phyloP scores from a whole-genome alignment of 2,113 vertebrate genomes.

The Archilochus colubris region DNA sequence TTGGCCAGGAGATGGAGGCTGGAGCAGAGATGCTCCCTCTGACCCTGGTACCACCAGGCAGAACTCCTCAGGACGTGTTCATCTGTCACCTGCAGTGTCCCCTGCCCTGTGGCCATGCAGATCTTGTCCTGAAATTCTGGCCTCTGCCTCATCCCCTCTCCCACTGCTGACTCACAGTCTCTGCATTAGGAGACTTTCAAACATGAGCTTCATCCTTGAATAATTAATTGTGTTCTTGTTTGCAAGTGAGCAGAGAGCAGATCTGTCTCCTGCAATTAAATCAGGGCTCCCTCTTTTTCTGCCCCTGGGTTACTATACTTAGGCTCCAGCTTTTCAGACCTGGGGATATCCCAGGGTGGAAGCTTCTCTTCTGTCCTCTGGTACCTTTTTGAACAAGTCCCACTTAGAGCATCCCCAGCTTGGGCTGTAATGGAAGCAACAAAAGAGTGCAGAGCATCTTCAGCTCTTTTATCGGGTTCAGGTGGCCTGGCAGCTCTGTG shows the following conservation, averaged over 20 bases:
- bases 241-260: background rate
- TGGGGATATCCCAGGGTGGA: background rate
- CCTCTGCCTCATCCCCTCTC: background rate
- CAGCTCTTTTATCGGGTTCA: fast-evolving
- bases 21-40: background rate
- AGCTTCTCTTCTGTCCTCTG: background rate
- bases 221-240: slow-evolving; percentile 16
- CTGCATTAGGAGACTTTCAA: background rate
- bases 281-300: background rate
- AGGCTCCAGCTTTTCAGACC: background rate
- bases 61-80: fast-evolving
- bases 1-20: background rate
- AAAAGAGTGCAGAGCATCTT: background rate
- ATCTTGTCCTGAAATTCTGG: background rate
- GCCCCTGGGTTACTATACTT: background rate
- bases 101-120: fast-evolving
- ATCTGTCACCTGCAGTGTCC: background rate
- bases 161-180: background rate
- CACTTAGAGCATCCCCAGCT: background rate
- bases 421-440: background rate
- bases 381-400: background rate
- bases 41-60: background rate
- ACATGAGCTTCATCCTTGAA: background rate
- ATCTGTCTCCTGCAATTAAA: slow-evolving; percentile 19
- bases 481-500: background rate